Percentiles rank a stretch among this genome's conserved stretches.
Evolutionary conservation across 2,888 invertebrate genomes (phyloP).

Genomic region (Acleris literana): DNA sequence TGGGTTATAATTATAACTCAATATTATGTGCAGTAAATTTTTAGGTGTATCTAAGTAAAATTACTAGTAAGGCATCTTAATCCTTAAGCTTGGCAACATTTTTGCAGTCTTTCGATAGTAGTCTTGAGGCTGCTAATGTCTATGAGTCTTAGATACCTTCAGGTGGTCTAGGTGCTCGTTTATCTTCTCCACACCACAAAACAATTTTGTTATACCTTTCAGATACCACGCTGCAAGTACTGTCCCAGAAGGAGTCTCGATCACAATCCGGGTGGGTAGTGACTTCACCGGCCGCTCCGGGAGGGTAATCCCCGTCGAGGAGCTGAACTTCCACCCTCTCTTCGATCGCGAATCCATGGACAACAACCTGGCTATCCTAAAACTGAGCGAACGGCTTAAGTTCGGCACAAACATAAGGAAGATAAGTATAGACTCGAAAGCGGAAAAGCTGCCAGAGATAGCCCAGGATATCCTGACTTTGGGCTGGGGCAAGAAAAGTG

Average conservation of each 20-base stretch:
- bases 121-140: neutral
- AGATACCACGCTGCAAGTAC: slow-evolving; percentile 3
- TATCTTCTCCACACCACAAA: neutral
- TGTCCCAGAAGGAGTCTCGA: neutral
- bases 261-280: slow-evolving; percentile 52
- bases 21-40: too few relatives aligned
- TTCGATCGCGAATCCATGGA: slow-evolving; percentile 46
- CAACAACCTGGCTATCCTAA: slow-evolving; percentile 54
- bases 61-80: too few relatives aligned
- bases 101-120: too few relatives aligned
- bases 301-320: slow-evolving; percentile 42
- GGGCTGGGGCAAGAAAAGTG: slow-evolving; percentile 57
- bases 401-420: slow-evolving; percentile 45
- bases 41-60: too few relatives aligned
- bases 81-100: too few relatives aligned
- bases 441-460: slow-evolving; percentile 25
- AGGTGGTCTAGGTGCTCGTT: neutral
- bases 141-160: neutral
- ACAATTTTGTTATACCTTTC: neutral
- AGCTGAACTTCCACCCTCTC: slow-evolving; percentile 50
- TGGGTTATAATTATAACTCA: too few relatives aligned
- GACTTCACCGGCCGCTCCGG: slow-evolving; percentile 46
- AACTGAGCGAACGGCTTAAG: slow-evolving; percentile 39
- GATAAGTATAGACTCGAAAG: slow-evolving; percentile 45
- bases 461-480: slow-evolving; percentile 45